Base-by-base conservation (phyloP, 2,888 invertebrate species). In the Branchipolynoe longqiensis region DNA sequence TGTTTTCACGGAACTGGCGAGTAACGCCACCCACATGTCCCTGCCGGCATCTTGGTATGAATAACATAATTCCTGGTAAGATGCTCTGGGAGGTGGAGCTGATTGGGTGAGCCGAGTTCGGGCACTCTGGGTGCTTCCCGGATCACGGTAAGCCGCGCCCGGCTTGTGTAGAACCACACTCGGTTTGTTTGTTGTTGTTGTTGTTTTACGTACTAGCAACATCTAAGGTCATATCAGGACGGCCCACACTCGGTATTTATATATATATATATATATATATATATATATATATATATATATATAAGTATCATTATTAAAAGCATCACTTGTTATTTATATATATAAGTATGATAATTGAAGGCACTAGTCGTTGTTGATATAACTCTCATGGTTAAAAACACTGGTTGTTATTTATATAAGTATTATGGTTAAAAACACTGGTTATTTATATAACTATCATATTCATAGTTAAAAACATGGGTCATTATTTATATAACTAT, bases 241-340 rank as follows among this genome's bases (percentile, higher is more conserved):
- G 48, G 8, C 8, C 48, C 18, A 12, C 18, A 8, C 18, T 8
- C 18, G 48, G 8, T 12, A 48, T 12, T 48, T 78, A 87, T 84
- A 86, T 62, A 84, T n/a, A 62, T 62, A 83, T 82, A 56, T 78
- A 84, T 58, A 86, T 48, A 58, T 54, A 82, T 28, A 56, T 81
- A 83, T 81, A 74, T 85, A 83, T 83, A 59, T 36, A 73, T 38
- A 41, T 83, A 74, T 1, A 4, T 25, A 8, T 2, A 1, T 22
- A 12, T 78, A 78, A 62, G 62, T 58, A 33, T 28, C 22, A 54
- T 14, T 31, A 4, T 12, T 64, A 33, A 33, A n/a, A n/a, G n/a
- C n/a, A n/a, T n/a, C n/a, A n/a, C n/a, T n/a, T n/a, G n/a, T n/a
- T n/a, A n/a, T n/a, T n/a, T n/a, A n/a, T n/a, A n/a, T n/a, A n/a